Percentiles rank a stretch among this genome's conserved stretches.
Conservation (phyloP, 2,888 invertebrate genomes). For the Pheosia tremula region DNA sequence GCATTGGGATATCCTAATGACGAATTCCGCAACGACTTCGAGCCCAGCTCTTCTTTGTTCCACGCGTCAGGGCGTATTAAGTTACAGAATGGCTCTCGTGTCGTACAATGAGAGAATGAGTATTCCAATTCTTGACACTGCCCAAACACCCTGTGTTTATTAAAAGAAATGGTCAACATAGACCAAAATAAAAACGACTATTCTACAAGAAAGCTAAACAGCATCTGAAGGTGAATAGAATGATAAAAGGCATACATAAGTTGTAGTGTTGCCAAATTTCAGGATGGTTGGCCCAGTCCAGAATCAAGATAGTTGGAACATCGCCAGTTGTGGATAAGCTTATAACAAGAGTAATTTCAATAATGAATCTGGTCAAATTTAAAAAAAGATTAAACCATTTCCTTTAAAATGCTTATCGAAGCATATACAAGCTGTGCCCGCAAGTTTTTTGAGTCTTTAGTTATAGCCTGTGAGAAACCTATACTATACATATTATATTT, state of each 20-base stretch:
- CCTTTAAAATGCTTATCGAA: too few relatives aligned
- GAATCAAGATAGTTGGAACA: conserved; percentile 66
- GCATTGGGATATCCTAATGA: conserved; percentile 74
- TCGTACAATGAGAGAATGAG: background rate
- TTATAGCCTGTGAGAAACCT: too few relatives aligned
- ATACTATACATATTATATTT: too few relatives aligned
- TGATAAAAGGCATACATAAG: conserved; percentile 58
- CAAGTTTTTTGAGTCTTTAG: too few relatives aligned
- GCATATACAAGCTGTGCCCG: too few relatives aligned
- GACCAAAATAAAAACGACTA: conserved; percentile 36
- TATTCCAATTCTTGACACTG: background rate
- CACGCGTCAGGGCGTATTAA: conserved; percentile 41
- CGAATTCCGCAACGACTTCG: conserved; percentile 61
- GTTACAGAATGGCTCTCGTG: conserved; percentile 32
- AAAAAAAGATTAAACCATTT: background rate
- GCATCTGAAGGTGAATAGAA: conserved; percentile 74
- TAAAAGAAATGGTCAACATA: conserved; percentile 10
- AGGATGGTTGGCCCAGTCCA: conserved; percentile 54
- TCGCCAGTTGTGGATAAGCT: conserved; percentile 53
- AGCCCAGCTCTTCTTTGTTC: conserved; percentile 61
- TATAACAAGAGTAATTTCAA: background rate
- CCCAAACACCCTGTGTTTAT: too few relatives aligned
- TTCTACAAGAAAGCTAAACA: conserved; percentile 44
- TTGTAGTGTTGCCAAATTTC: conserved; percentile 71
- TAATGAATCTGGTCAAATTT: background rate